Base-by-base conservation (phyloP, 2,113 vertebrate genomes). In the Meleagris gallopavo region DNA sequence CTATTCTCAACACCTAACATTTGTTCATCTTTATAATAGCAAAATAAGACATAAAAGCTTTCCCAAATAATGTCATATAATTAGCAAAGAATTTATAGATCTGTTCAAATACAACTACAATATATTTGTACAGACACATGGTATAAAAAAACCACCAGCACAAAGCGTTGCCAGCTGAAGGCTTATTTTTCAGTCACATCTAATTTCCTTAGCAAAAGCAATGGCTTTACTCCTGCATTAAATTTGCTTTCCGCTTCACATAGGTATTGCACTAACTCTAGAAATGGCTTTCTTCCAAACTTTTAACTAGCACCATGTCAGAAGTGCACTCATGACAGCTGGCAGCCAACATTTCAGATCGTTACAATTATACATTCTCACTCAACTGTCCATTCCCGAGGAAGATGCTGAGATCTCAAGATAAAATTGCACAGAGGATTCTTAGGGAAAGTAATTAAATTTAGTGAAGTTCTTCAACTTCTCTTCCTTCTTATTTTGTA, bases 251-350 rank as follows among this genome's bases (percentile, higher is more conserved):
- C 14, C 41, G 65, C 40, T 93, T 89, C 81, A 84, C 3, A 2
- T 8, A 62, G 62, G 20, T 69, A 40, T 86, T 78, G 75, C 29
- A 65, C 3, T 25, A 54, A 48, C 48, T 87, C 24, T 6, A 76
- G 72, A 93, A 91, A 54, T 32, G 41, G 18, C 74, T 79, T 80
- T 89, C 50, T 83, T 83, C 85, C 88, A 90, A 65, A 89, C 20
- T 62, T 73, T 69, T 48, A 65, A 41, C 30, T 73, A 82, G 36
- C 21, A 62, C 32, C 62, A 34, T 3, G 52, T 40, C 74, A 82
- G 65, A 79, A 86, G 3, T 29, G 21, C 65, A 36, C 27, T 54
- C 25, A 50, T 34, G 61, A 83, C 61, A 83, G 17, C 34, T 58
- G 58, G 45, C 61, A 94, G 72, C 1, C 45, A 89, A 13, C 15